These are phyloP conservation scores for Notodonta ziczac DNA, from an alignment of 2,888 invertebrate species.

Conservation along the genomic window DNA sequence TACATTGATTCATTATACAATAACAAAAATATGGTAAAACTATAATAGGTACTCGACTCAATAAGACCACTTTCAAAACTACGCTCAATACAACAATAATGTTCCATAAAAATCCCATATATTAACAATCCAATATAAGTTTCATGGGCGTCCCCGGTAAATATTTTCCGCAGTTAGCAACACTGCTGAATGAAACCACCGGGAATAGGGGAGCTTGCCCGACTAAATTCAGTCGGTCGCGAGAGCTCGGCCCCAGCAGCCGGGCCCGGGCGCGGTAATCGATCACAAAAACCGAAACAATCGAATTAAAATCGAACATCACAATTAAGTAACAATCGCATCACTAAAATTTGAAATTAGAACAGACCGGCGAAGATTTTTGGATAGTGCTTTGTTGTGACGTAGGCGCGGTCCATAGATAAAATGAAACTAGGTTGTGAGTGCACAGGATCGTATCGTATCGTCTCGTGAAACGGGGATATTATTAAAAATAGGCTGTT, in stretches of 20 bases:
- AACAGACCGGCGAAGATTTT: neutral
- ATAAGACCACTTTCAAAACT: no score
- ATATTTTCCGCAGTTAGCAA: conserved; percentile 52
- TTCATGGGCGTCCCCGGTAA: conserved; percentile 34
- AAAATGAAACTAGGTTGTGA: conserved; percentile 53
- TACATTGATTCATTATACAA: no score
- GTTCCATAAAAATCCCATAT: neutral
- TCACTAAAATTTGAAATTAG: conserved; percentile 25
- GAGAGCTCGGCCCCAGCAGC: conserved; percentile 50
- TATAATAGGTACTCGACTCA: no score
- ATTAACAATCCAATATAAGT: conserved; percentile 5
- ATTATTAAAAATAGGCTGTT: conserved; percentile 53
- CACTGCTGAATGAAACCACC: conserved; percentile 56
- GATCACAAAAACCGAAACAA: conserved; percentile 32
- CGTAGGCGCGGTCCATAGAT: conserved; percentile 33
- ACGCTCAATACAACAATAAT: neutral
- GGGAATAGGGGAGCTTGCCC: conserved; percentile 55
- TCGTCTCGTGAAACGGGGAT: conserved; percentile 43
- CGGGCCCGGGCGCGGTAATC: conserved; percentile 29
- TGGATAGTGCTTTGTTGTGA: neutral
- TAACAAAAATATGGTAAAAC: no score
- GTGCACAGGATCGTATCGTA: conserved; percentile 48
- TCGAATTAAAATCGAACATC: conserved; percentile 44
- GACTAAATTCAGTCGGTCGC: conserved; percentile 67
- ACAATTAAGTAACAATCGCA: conserved; percentile 26